phyloP scores from a whole-genome alignment of 2,797 vertebrate genomes.

The Alcedo quadribrachys region DNA sequence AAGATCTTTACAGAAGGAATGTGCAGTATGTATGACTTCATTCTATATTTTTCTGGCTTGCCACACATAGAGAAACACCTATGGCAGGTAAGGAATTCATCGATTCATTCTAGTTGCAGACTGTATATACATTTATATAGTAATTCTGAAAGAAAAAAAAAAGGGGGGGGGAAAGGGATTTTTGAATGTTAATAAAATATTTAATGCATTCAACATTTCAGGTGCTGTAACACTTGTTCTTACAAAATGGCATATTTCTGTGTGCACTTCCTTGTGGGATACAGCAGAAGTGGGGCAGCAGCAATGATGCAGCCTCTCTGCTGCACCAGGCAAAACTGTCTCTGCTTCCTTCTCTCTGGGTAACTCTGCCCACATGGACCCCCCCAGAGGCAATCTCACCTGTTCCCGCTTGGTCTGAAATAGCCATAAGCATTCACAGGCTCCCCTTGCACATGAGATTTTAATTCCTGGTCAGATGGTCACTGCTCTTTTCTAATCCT shows the following conservation, averaged over 20 bases:
- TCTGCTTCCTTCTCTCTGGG: not conserved
- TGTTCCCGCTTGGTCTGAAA: not conserved
- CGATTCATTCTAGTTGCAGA: not conserved
- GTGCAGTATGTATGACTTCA: not conserved
- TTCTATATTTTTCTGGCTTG: not conserved
- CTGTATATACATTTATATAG: not conserved
- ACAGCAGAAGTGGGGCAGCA: not conserved
- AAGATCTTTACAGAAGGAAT: not conserved
- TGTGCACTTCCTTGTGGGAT: not conserved
- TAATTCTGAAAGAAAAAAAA: not conserved
- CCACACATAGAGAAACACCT: not conserved
- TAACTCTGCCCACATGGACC: rapidly evolving
- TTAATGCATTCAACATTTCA: not conserved
- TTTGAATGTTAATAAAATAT: not conserved
- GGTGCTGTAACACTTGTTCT: not conserved
- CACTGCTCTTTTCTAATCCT: not conserved
- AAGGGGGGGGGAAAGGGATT: not conserved
- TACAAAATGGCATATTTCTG: not conserved
- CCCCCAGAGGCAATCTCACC: not conserved
- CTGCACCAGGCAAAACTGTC: not conserved
- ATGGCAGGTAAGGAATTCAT: not conserved
- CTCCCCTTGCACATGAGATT: not conserved
- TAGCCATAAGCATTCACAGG: not conserved
- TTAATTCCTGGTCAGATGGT: not conserved
- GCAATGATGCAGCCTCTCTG: not conserved